Base-by-base conservation (phyloP, 1,140 invertebrate species). In the Callitettix versicolor region DNA sequence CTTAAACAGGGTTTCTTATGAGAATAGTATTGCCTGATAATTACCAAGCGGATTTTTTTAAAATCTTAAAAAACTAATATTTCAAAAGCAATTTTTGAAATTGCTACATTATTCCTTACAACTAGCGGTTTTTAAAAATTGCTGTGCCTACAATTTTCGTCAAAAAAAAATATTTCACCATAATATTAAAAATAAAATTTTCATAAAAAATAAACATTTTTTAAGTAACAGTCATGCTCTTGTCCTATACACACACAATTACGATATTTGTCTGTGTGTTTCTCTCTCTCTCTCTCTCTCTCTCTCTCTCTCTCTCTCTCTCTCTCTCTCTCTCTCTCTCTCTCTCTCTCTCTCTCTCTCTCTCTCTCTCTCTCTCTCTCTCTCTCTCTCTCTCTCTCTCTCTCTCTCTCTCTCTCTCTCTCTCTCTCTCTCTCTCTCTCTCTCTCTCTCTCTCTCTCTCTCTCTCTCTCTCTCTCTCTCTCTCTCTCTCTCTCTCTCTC, bases 341-440 rank as follows among this genome's bases (percentile, higher is more conserved):
- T 42, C 40, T 4, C 20, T 12, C 20, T 42, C 20, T n/a, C 40
- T 12, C 46, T 26, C 36, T 33, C 41, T 36, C 17, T 53, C 48
- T 34, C 21, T 41, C 12, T 36, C 22, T n/a, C 18, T 46, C 22
- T 56, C 50, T 18, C 20, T 58, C 38, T 60, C 43, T 46, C 52
- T 57, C 50, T 57, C 44, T n/a, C 63, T 58, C 58, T 64, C 56
- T 57, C 57, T 56, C 43, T 58, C 46, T 46, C 54, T 20, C 46
- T 44, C 43, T 53, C 47, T 57, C 30, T 50, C 18, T 53, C 48
- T 58, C 48, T 55, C 34, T 43, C 30, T 47, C 43, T 33, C 24
- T n/a, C 33, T 33, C 46, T 18, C 15, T 20, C 18, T 20, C 3
- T 47, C 11, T 34, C 57, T 38, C 51, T 30, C 12, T 34, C 40